These are phyloP conservation scores for Drosophila repletoides DNA, from an alignment of 1,140 invertebrate species.

Conservation along the genomic window DNA sequence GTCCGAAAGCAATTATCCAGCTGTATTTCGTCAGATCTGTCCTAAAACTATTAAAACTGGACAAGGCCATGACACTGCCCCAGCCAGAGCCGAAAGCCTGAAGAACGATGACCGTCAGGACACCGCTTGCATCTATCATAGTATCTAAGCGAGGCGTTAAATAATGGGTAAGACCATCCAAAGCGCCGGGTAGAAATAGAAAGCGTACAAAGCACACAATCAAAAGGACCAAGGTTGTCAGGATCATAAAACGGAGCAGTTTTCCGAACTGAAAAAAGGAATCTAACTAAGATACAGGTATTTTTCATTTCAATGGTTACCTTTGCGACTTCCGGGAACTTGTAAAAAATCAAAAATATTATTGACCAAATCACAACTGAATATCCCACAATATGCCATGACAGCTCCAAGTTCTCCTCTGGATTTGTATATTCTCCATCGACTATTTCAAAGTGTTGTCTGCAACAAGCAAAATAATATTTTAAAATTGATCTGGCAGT, in stretches of 20 bases:
- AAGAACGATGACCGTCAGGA: slow-evolving; percentile 41
- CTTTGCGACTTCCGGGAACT: slow-evolving; percentile 50
- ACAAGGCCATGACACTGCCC: slow-evolving; percentile 94
- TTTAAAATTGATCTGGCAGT: too few relatives aligned
- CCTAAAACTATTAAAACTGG: slow-evolving; percentile 94
- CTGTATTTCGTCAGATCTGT: slow-evolving; percentile 85
- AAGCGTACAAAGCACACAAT: slow-evolving; percentile 51
- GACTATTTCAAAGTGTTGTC: slow-evolving; percentile 28
- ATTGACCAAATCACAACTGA: slow-evolving; percentile 47
- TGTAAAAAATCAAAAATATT: slow-evolving; percentile 49
- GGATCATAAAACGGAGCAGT: slow-evolving; percentile 47
- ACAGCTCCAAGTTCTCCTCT: slow-evolving; percentile 2
- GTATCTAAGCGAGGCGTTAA: slow-evolving; percentile 84
- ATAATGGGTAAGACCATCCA: slow-evolving; percentile 89
- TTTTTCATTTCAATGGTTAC: slow-evolving; percentile 22
- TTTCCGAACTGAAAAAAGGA: slow-evolving; percentile 52
- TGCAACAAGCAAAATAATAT: not conserved
- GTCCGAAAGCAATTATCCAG: slow-evolving; percentile 69
- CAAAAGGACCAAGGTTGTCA: slow-evolving; percentile 33
- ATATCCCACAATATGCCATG: slow-evolving; percentile 35
- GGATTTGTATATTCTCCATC: rapidly evolving
- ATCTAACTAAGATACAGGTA: too few relatives aligned
- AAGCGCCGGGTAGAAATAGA: slow-evolving; percentile 86
- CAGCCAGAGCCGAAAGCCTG: slow-evolving; percentile 92
- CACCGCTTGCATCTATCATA: slow-evolving; percentile 8